These are phyloP conservation scores for fruit fly (Drosophila melanogaster) DNA, from an alignment of 1,140 invertebrate species.

Conservation along the genomic window DNA sequence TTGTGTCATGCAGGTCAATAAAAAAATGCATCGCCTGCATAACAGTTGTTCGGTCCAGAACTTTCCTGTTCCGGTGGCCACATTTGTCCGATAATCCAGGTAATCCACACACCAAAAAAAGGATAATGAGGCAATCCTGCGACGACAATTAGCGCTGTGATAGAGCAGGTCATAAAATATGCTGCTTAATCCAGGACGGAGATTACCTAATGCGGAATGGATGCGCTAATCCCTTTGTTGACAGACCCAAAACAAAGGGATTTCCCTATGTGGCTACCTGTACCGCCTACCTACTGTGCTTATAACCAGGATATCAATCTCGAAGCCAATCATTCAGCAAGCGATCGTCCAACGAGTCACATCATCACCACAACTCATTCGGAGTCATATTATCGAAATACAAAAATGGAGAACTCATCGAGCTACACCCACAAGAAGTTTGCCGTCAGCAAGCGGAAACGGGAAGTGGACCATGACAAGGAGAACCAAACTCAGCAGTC, in stretches of 20 bases:
- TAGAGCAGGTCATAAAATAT: slow-evolving; percentile 44
- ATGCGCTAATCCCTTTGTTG: slow-evolving; percentile 64
- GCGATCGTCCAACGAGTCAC: slow-evolving; percentile 48
- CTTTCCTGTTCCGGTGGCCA: slow-evolving; percentile 66
- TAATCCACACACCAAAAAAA: slow-evolving; percentile 25
- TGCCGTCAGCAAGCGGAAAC: slow-evolving; percentile 50
- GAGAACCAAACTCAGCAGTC: slow-evolving; percentile 15
- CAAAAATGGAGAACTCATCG: slow-evolving; percentile 26
- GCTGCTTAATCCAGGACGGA: slow-evolving; percentile 7
- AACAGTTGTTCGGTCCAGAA: slow-evolving; percentile 14
- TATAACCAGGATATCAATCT: slow-evolving; percentile 66
- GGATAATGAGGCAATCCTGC: slow-evolving; percentile 22
- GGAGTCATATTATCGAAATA: not conserved
- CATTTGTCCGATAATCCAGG: slow-evolving; percentile 32
- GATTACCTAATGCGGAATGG: slow-evolving; percentile 55
- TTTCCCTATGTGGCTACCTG: slow-evolving; percentile 47
- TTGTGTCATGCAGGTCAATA: slow-evolving; percentile 65
- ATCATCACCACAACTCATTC: slow-evolving; percentile 11
- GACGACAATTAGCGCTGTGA: slow-evolving; percentile 41
- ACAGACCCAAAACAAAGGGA: slow-evolving; percentile 17
- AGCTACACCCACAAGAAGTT: slow-evolving; percentile 62
- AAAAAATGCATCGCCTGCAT: slow-evolving; percentile 17
- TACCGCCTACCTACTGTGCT: slow-evolving; percentile 2
- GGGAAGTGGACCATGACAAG: slow-evolving; percentile 42
- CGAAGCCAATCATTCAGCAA: slow-evolving; percentile 46